Conservation (phyloP, 2,888 invertebrate genomes). For the Hedya salicella region DNA sequence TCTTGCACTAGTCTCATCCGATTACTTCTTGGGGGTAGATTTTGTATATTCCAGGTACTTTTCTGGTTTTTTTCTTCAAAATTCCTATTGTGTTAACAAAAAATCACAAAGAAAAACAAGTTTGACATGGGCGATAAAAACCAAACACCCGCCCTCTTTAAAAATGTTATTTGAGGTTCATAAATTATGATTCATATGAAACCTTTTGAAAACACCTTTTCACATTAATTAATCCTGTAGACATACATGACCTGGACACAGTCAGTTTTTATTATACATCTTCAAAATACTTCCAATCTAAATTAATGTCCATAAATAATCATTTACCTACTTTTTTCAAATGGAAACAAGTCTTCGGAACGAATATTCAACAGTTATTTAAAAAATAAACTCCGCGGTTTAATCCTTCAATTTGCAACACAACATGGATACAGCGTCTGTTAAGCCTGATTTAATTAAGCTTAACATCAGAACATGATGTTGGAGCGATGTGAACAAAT, state of each 20-base stretch:
- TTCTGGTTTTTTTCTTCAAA: no score
- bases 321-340: background rate
- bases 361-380: background rate
- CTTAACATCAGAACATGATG: slow-evolving; percentile 20
- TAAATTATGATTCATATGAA: no score
- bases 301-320: background rate
- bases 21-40: background rate
- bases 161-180: no score
- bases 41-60: background rate
- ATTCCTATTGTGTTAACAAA: no score
- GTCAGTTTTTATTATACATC: no score
- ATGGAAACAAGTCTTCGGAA: background rate
- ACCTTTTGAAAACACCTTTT: no score
- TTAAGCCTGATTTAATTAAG: slow-evolving; percentile 34
- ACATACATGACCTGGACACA: no score
- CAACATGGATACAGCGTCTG: background rate
- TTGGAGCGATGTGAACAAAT: background rate
- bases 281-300: background rate
- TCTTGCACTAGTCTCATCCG: slow-evolving; percentile 2
- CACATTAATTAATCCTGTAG: no score
- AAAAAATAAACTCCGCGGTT: background rate
- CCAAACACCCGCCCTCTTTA: no score
- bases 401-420: slow-evolving; percentile 1
- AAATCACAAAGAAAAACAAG: no score
- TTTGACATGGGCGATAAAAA: no score